Evolutionary conservation across 2,888 invertebrate species (phyloP).

Genomic region (Eutolmus rufibarbis): DNA sequence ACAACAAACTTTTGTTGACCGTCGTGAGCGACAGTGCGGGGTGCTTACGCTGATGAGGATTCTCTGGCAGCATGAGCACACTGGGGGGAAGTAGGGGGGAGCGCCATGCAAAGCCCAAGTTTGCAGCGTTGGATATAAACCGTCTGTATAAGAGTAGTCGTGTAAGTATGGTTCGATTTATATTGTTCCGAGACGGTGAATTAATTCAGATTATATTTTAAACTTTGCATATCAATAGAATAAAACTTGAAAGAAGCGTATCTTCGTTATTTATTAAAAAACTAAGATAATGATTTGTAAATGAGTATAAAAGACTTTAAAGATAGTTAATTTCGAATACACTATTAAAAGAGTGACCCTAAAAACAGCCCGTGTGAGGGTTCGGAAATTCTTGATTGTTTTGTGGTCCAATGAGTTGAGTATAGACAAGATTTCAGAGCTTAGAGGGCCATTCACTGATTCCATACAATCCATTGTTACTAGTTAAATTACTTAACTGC

Average conservation of each 20-base stretch:
- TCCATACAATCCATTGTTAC: no score
- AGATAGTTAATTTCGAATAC: no score
- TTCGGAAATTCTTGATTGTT: no score
- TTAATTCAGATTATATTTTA: not conserved
- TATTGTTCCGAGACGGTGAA: not conserved
- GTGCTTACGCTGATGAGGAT: conserved; percentile 65
- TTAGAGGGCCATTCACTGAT: no score
- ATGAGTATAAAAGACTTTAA: no score
- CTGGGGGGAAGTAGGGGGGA: conserved; percentile 65
- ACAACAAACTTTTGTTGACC: conserved; percentile 34
- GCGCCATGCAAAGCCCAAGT: conserved; percentile 82
- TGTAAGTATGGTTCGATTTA: conserved; percentile 66
- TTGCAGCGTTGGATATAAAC: conserved; percentile 97
- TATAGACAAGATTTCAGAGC: no score
- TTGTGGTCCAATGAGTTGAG: no score
- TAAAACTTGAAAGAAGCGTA: not conserved
- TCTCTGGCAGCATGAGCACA: conserved; percentile 65
- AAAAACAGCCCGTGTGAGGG: no score
- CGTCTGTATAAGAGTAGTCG: conserved; percentile 89
- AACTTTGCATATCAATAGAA: not conserved
- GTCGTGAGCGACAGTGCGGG: conserved; percentile 56
- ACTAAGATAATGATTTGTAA: not conserved
- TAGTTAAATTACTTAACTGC: no score
- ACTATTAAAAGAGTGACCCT: no score
- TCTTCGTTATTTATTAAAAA: not conserved